A percentile compares a stretch with the other conserved stretches of the same genome.
Evolutionary conservation across 1,140 invertebrate genomes (phyloP).

Genomic region (Frieseomelitta varia): DNA sequence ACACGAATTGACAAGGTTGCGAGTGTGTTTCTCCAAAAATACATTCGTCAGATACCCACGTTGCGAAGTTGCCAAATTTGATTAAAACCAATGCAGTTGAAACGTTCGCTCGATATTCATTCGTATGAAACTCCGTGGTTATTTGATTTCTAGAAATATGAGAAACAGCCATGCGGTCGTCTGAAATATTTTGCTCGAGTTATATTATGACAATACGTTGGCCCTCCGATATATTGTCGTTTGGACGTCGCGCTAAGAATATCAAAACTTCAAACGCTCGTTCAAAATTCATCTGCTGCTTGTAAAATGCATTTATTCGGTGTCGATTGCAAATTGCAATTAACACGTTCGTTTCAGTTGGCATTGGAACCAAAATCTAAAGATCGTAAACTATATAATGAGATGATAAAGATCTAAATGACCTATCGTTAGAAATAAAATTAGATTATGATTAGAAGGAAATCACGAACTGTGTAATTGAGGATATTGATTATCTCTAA

Average conservation of each 20-base stretch:
- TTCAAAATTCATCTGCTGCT: slow-evolving; percentile 4
- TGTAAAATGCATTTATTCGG: slow-evolving; percentile 10
- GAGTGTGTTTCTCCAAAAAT: neutral
- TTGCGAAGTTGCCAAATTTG: slow-evolving; percentile 1
- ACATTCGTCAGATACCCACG: neutral
- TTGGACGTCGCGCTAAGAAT: slow-evolving; percentile 38
- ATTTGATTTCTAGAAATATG: neutral
- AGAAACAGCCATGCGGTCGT: slow-evolving; percentile 61
- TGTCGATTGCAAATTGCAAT: neutral
- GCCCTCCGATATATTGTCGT: neutral
- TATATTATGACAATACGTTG: slow-evolving; percentile 25
- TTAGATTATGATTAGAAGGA: neutral
- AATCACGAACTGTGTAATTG: neutral
- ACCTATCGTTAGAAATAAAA: neutral
- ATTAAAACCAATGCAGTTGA: neutral
- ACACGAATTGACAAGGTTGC: neutral
- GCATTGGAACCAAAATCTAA: neutral
- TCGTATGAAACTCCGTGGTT: neutral
- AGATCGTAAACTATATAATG: neutral
- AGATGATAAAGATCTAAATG: neutral
- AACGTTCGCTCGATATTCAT: neutral
- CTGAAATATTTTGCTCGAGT: slow-evolving; percentile 76
- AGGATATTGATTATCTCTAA: neutral
- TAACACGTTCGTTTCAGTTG: neutral
- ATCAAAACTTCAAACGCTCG: neutral